Base-by-base conservation (phyloP, 2,797 vertebrate genomes). In the Crypturellus tataupa region DNA sequence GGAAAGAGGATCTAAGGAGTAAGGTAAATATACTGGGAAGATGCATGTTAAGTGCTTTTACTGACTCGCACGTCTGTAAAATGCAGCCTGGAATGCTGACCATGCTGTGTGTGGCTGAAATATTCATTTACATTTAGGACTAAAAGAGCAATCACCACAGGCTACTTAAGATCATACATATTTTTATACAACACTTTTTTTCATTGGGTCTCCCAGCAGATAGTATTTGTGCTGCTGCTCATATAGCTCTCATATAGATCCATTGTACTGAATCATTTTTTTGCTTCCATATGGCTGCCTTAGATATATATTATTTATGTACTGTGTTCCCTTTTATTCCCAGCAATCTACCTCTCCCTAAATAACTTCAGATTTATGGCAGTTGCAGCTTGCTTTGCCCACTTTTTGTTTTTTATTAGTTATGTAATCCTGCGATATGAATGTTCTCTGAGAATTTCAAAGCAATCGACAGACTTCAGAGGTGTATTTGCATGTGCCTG, bases 1-100 rank as follows among this genome's bases (percentile, higher is more conserved):
- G 97, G 90, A 99, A 98, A 81, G 99, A 99, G 95, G 99, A 99
- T 47, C 97, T 99, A 3, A 98, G 97, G 65, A 96, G 98, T 72
- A 99, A 99, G 98, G 99, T 99, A 97, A 98, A 75, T 8, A 13
- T 89, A 11, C 5, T 13, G 82, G 64, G 35, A 85, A 71, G 47
- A n/a, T 69, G 27, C 24, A 12, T 72, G 27, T 64, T 75, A 73
- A 72, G n/a, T 63, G 31, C 18, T 15, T 62, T 23, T 69, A 23
- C 25, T 76, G 37, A 17, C 14, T 17, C 46, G 7, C 31, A 27
- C 65, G 6, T 40, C 29, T 2, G 3, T 29, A 25, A 29, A 37
- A 9, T 37, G 42, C 23, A 76, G 29, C 53, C 69, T 51, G n/a
- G 80, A 58, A 53, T 37, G 16, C 33, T 84, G 53, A 51, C 1